Conservation (phyloP, 2,797 vertebrate genomes). For the Dicrostonyx torquatus region DNA sequence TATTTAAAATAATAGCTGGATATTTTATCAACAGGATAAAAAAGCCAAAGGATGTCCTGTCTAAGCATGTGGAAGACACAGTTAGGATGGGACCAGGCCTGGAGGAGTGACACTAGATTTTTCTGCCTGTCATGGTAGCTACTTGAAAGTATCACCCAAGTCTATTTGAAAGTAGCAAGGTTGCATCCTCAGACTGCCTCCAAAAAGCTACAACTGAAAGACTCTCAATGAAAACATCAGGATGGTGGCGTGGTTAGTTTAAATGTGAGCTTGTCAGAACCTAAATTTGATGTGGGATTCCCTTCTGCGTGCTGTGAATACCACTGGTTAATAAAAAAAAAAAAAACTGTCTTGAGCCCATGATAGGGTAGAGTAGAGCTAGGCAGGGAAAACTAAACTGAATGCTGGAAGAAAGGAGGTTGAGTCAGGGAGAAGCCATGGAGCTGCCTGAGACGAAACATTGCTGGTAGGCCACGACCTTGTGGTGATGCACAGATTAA, state of each 20-base stretch:
- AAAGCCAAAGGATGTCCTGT: background rate
- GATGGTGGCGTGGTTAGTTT: background rate
- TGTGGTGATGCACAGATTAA: too few relatives aligned
- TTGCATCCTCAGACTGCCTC: background rate
- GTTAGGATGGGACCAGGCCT: background rate
- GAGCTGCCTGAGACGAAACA: too few relatives aligned
- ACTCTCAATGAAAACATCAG: conserved; percentile 1
- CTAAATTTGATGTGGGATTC: background rate
- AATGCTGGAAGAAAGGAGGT: too few relatives aligned
- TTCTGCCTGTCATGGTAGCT: background rate
- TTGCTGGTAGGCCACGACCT: too few relatives aligned
- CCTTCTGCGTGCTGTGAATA: too few relatives aligned
- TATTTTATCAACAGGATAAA: background rate
- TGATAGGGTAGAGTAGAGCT: too few relatives aligned
- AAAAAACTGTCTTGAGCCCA: too few relatives aligned
- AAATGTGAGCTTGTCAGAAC: background rate
- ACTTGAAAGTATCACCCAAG: rapidly evolving
- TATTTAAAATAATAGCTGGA: conserved; percentile 34
- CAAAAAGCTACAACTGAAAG: background rate
- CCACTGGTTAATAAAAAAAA: too few relatives aligned
- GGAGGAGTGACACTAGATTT: background rate
- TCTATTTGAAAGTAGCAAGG: background rate
- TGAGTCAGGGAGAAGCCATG: too few relatives aligned
- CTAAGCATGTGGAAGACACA: background rate
- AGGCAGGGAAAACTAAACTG: too few relatives aligned